Conservation (phyloP, 2,113 vertebrate species). For the Polypterus senegalus region DNA sequence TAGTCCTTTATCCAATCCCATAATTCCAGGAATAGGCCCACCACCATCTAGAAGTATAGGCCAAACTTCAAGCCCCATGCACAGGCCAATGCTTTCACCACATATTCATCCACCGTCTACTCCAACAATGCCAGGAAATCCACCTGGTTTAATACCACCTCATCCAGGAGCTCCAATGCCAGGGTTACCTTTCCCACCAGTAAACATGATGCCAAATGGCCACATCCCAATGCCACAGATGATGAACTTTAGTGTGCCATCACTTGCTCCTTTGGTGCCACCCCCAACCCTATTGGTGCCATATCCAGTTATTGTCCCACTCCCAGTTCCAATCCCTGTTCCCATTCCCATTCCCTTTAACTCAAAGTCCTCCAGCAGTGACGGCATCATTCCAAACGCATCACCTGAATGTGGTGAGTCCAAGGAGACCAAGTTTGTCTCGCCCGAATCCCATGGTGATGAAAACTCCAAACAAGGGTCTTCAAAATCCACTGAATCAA, state of each 20-base stretch:
- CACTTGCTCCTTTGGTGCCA: slow-evolving; percentile 86
- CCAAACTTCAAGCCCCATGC: slow-evolving; percentile 85
- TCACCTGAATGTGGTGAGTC: slow-evolving; percentile 60
- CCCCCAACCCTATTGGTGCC: slow-evolving; percentile 92
- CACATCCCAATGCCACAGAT: slow-evolving; percentile 81
- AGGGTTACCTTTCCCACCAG: slow-evolving; percentile 75
- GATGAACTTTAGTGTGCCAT: slow-evolving; percentile 94
- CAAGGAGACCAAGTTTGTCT: slow-evolving; percentile 57
- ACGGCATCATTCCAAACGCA: slow-evolving; percentile 62
- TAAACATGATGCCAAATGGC: slow-evolving; percentile 93
- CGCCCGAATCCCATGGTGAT: slow-evolving; percentile 42
- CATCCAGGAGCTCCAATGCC: slow-evolving; percentile 72
- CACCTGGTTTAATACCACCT: slow-evolving; percentile 74
- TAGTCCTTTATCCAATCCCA: slow-evolving; percentile 83
- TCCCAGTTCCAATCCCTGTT: slow-evolving; percentile 91
- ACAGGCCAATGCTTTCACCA: slow-evolving; percentile 81
- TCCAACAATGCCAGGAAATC: slow-evolving; percentile 69
- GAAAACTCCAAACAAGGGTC: slow-evolving; percentile 64
- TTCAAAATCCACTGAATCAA: slow-evolving; percentile 53
- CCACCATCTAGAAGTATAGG: slow-evolving; percentile 72
- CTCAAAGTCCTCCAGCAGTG: slow-evolving; percentile 68
- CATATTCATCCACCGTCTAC: slow-evolving; percentile 77
- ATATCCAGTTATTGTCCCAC: slow-evolving; percentile 91
- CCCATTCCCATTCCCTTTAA: slow-evolving; percentile 85
- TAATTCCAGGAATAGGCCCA: slow-evolving; percentile 82